Evolutionary conservation across 2,113 vertebrate species (phyloP), one percentile per base, ranked within the genome.

Genomic region (Calypte anna): DNA sequence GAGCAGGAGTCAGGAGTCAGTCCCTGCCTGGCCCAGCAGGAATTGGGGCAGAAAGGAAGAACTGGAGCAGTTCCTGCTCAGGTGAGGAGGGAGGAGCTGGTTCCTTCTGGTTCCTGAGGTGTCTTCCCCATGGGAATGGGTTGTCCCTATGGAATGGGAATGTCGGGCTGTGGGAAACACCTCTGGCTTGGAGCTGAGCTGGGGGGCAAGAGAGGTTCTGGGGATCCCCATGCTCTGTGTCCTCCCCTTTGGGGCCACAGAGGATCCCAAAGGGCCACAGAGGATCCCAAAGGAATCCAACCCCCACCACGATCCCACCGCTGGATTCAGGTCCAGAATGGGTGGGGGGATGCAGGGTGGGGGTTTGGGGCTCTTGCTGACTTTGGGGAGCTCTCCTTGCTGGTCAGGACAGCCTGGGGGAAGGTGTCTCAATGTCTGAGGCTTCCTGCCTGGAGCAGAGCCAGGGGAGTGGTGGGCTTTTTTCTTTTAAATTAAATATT

Each of bases 21-120:
- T 51, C 0, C 0, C 53, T 61, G 70, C 72, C 82, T 68, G 67
- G 18, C 16, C 21, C 6, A 82, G 24, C 4, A 27, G 1, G 31
- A 48, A 40, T 55, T 64, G 10, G 14, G 2, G 3, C 0, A 0
- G 48, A 28, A 77, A 51, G 7, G 4, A 50, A 43, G 5, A 3
- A n/a, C 40, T 70, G 74, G 28, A 16, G 46, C 46, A 5, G 28
- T 28, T n/a, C 13, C 40, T n/a, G 57, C 48, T 36, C 27, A 43
- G 79, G 25, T 58, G 36, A 50, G 64, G 3, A 1, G 36, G 4
- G 36, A 82, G 46, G 72, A 59, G 40, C 22, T 77, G 58, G 53
- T 73, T 73, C 21, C 63, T n/a, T 69, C n/a, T 14, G 59, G 6
- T 19, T 57, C 11, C 3, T 9, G 1, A 11, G 28, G 6, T 6